Percentiles rank a stretch among this genome's conserved stretches.
phyloP scores from a whole-genome alignment of 2,888 invertebrate species.

The Callyntrura sp. region DNA sequence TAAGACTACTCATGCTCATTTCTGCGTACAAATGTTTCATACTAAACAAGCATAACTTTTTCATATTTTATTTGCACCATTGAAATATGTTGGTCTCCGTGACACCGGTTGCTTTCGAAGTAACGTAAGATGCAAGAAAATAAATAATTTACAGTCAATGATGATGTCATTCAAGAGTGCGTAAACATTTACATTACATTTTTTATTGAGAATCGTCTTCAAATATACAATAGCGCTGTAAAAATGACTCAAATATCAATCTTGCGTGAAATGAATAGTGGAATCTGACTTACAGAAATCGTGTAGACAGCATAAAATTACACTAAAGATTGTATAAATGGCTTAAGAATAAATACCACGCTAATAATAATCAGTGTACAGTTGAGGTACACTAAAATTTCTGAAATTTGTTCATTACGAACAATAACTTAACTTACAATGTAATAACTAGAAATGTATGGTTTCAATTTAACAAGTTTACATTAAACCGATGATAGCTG shows the following conservation, averaged over 20 bases:
- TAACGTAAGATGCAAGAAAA: not conserved
- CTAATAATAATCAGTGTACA: not conserved
- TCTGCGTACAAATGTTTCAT: too few species aligned
- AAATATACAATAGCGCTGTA: not conserved
- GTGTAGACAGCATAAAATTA: not conserved
- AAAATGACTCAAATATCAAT: conserved; percentile 35
- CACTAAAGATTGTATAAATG: not conserved
- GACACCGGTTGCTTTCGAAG: too few species aligned
- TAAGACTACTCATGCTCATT: not conserved
- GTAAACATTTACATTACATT: not conserved
- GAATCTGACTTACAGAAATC: not conserved
- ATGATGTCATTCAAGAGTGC: not conserved
- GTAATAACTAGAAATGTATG: too few species aligned
- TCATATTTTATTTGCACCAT: conserved; percentile 6
- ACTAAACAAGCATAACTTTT: not conserved
- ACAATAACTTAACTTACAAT: too few species aligned
- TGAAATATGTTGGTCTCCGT: too few species aligned
- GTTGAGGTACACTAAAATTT: too few species aligned
- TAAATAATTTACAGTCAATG: not conserved
- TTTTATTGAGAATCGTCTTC: not conserved
- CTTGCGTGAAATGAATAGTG: not conserved
- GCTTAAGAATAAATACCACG: not conserved
- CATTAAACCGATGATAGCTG: too few species aligned
- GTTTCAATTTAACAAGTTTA: too few species aligned
- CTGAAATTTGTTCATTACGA: too few species aligned